Conservation (phyloP, 2,113 vertebrate species). For the Bubo blakistoni region DNA sequence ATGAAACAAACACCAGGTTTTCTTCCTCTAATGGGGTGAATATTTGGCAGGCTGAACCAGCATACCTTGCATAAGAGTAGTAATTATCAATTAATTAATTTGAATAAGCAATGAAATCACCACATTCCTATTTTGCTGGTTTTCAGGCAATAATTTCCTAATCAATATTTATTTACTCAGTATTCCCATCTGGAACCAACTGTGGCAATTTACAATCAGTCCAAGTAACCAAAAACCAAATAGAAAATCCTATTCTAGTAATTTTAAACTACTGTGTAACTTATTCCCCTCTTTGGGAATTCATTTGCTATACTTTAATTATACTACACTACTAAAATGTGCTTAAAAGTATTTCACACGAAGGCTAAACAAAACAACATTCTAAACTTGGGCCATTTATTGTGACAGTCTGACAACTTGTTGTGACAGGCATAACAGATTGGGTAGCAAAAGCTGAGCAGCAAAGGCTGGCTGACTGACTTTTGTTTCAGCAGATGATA, state of each 20-base stretch:
- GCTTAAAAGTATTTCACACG: not conserved
- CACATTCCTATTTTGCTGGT: not conserved
- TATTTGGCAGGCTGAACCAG: not conserved
- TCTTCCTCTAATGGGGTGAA: not conserved
- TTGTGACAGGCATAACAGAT: not conserved
- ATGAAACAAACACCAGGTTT: not conserved
- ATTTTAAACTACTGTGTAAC: not conserved
- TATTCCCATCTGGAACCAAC: not conserved
- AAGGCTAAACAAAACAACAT: not conserved
- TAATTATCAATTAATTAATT: conserved; percentile 6
- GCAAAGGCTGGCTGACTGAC: not conserved
- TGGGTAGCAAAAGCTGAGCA: conserved; percentile 20
- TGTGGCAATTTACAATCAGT: not conserved
- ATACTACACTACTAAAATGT: not conserved
- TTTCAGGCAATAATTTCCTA: not conserved
- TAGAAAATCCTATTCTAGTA: not conserved
- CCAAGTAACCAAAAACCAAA: not conserved
- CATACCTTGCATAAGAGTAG: not conserved
- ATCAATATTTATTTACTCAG: not conserved
- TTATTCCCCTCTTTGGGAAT: not conserved
- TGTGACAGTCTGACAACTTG: not conserved
- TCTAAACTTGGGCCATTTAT: not conserved
- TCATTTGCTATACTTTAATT: not conserved
- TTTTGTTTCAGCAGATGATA: not conserved
- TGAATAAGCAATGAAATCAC: not conserved